Evolutionary conservation across 2,797 vertebrate genomes (phyloP).

Genomic region (Capromys pilorides): DNA sequence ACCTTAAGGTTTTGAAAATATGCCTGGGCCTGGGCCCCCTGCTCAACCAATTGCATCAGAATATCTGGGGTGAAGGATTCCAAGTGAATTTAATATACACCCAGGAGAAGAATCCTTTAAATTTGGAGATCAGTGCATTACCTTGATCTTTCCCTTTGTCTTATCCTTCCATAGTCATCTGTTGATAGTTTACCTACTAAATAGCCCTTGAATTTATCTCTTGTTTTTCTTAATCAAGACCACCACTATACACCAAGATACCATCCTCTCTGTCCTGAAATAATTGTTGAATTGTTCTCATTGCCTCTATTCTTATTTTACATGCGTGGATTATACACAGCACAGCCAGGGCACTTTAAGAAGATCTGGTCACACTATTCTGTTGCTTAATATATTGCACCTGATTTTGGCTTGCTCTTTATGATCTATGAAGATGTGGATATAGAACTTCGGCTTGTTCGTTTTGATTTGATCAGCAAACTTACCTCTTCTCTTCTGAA

Average conservation of each 20-base stretch:
- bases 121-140: background rate
- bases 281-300: background rate
- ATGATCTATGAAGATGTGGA: background rate
- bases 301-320: constrained; percentile 25
- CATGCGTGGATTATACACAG: background rate
- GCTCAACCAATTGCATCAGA: background rate
- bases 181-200: background rate
- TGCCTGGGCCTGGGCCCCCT: background rate
- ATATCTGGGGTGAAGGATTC: background rate
- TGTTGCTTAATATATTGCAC: constrained; percentile 5
- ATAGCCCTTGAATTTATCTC: constrained; percentile 21
- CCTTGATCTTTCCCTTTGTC: background rate
- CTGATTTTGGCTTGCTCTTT: background rate
- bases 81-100: background rate
- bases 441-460: background rate
- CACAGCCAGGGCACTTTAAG: background rate
- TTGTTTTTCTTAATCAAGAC: background rate
- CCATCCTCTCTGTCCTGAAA: constrained; percentile 5
- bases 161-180: background rate
- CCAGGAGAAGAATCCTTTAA: background rate
- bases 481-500: background rate
- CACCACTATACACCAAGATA: background rate
- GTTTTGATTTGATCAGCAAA: background rate
- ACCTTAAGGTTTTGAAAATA: background rate
- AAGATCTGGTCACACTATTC: background rate